Evolutionary conservation across 2,113 vertebrate species (phyloP).

Genomic region (Periophthalmodon schlosseri): DNA sequence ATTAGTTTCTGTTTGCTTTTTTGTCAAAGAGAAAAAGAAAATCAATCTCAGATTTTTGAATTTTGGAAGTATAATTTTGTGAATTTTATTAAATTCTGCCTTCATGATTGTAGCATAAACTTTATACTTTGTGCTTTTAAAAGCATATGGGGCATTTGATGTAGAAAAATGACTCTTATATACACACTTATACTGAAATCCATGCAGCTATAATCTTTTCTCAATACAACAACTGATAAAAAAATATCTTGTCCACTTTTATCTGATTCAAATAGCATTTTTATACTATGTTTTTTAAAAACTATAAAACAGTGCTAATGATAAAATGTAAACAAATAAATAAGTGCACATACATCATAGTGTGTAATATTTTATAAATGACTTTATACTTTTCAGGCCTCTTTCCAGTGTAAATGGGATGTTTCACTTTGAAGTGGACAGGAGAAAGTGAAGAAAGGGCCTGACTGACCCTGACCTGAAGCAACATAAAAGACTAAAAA

Average conservation of each 20-base stretch:
- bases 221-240: neutral
- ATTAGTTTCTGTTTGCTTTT: too few relatives aligned
- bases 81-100: neutral
- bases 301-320: neutral
- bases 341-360: neutral
- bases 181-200: neutral
- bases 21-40: too few relatives aligned
- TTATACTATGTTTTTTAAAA: neutral
- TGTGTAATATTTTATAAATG: neutral
- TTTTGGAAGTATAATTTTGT: neutral
- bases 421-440: neutral
- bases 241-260: too few relatives aligned
- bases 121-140: neutral
- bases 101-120: neutral
- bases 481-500: constrained; percentile 56
- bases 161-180: neutral
- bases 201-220: neutral
- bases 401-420: neutral
- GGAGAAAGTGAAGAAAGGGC: constrained; percentile 36
- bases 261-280: neutral
- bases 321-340: neutral
- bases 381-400: neutral
- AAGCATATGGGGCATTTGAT: neutral
- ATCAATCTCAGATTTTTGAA: too few relatives aligned
- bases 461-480: constrained; percentile 42